A percentile compares a stretch with the other conserved stretches of the same genome.
These are phyloP conservation scores for Heteropelma amictum DNA, from an alignment of 2,888 invertebrate species.

Conservation along the genomic window DNA sequence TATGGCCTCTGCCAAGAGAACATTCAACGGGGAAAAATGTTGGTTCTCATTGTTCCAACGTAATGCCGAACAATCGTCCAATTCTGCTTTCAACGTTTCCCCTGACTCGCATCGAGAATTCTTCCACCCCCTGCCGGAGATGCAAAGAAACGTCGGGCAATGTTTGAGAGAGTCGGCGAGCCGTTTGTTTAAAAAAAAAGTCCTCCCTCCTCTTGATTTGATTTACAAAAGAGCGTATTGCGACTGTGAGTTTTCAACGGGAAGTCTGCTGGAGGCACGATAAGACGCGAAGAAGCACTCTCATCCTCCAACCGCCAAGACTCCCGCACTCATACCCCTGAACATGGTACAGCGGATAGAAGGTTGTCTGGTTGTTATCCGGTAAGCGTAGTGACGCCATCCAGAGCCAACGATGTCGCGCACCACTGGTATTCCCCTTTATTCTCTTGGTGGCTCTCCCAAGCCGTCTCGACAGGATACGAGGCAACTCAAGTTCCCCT, in stretches of 20 bases:
- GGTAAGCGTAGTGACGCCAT: constrained; percentile 51
- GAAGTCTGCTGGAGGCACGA: constrained; percentile 14
- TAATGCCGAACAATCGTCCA: no score
- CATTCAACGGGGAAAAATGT: no score
- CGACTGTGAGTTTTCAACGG: constrained; percentile 13
- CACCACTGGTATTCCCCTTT: constrained; percentile 22
- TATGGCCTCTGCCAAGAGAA: no score
- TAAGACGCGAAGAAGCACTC: constrained; percentile 18
- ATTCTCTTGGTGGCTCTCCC: constrained; percentile 42
- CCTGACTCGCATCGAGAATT: no score
- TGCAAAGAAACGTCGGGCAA: no score
- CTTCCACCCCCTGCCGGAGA: no score
- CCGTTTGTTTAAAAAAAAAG: background rate
- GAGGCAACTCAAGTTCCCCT: constrained; percentile 55
- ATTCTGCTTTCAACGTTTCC: no score
- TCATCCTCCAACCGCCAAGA: no score
- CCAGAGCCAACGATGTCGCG: constrained; percentile 5
- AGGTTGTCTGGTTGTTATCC: constrained; percentile 36
- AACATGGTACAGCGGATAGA: background rate
- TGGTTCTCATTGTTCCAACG: no score
- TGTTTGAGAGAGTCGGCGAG: background rate
- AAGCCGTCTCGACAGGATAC: constrained; percentile 52
- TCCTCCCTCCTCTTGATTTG: background rate
- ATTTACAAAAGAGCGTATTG: background rate
- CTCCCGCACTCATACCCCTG: background rate